These are phyloP conservation scores for Crocuta crocuta DNA, from an alignment of 2,113 vertebrate species.

Conservation along the genomic window DNA sequence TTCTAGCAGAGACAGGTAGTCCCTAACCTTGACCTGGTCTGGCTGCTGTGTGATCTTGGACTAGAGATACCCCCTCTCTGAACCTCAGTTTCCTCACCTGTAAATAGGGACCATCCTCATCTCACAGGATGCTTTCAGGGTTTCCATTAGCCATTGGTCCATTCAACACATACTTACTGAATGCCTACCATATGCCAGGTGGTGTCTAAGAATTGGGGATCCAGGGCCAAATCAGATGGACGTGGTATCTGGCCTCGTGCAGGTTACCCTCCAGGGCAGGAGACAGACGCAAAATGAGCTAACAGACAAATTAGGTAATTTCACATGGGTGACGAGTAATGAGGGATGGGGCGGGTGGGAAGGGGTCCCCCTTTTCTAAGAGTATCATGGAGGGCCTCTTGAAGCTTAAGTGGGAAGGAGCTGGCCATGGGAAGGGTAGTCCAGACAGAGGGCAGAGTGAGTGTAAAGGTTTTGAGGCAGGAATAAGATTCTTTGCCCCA, in stretches of 20 bases:
- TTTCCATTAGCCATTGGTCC: not conserved
- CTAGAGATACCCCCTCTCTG: not conserved
- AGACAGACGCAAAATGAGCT: not conserved
- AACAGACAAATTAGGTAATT: not conserved
- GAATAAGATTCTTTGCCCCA: not conserved
- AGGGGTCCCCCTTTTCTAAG: not conserved
- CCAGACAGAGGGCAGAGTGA: not conserved
- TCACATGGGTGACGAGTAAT: not conserved
- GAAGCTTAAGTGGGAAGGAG: not conserved
- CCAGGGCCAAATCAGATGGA: accelerated
- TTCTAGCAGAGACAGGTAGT: not conserved
- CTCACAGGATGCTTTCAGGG: not conserved
- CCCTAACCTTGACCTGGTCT: not conserved
- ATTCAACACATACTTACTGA: not conserved
- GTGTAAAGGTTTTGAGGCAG: not conserved
- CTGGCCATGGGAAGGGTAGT: not conserved
- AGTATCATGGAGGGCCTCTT: not conserved
- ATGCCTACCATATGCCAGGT: not conserved
- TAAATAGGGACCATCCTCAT: not conserved
- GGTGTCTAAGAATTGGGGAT: not conserved
- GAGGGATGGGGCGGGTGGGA: not conserved
- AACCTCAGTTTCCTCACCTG: not conserved
- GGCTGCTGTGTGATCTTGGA: not conserved
- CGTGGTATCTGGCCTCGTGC: accelerated
- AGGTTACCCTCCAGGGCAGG: not conserved